A percentile compares a stretch with the other conserved stretches of the same genome.
Evolutionary conservation across 1,140 invertebrate species (phyloP).

Genomic region (Bombus superbus): DNA sequence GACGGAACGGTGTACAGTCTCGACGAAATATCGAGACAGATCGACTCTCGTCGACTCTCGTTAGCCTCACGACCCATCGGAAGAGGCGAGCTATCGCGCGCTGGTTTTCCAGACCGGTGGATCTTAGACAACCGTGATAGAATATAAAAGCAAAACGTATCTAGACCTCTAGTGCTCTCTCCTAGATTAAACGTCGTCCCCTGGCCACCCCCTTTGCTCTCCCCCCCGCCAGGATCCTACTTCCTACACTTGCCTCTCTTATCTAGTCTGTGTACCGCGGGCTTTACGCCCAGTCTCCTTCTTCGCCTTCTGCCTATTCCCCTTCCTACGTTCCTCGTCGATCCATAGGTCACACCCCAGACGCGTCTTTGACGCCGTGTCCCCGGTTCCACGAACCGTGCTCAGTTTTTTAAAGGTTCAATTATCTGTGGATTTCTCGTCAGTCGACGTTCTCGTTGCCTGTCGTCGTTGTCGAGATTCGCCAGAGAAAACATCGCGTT

Average conservation of each 20-base stretch:
- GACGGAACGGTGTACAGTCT: background rate
- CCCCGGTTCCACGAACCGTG: conserved; percentile 18
- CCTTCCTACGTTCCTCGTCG: background rate
- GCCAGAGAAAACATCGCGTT: background rate
- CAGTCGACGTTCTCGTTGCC: background rate
- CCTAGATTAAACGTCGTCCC: conserved; percentile 75
- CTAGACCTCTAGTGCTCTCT: conserved; percentile 70
- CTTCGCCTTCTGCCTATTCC: background rate
- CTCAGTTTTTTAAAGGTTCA: conserved; percentile 67
- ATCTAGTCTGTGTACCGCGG: conserved; percentile 53
- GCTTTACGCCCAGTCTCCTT: conserved; percentile 39
- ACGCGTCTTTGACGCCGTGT: conserved; percentile 46
- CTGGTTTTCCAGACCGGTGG: conserved; percentile 58
- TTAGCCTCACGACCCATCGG: conserved; percentile 17
- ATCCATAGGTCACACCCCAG: background rate
- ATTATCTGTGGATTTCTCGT: conserved; percentile 60
- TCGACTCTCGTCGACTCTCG: conserved; percentile 17
- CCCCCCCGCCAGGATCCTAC: conserved; percentile 21
- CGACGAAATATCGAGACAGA: conserved; percentile 27
- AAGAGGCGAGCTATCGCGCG: background rate
- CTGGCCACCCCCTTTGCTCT: background rate
- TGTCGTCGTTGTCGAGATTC: background rate
- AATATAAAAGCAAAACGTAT: conserved; percentile 76
- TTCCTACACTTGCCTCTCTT: conserved; percentile 46
- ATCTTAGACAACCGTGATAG: conserved; percentile 68